Evolutionary conservation across 2,797 vertebrate genomes (phyloP).

Genomic region (Sparidentex hasta): DNA sequence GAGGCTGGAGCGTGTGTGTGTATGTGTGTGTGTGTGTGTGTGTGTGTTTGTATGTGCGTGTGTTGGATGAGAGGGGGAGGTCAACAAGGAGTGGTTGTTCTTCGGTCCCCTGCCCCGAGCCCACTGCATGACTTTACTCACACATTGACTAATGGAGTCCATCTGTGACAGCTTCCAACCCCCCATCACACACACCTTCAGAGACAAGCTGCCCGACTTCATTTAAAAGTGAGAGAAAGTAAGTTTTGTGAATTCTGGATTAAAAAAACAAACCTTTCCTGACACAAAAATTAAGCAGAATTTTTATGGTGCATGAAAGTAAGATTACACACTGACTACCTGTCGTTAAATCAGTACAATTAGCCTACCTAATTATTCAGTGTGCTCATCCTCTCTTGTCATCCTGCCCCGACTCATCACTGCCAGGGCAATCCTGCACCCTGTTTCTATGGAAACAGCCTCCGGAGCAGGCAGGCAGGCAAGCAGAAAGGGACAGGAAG

Average conservation of each 20-base stretch:
- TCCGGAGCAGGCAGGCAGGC: constrained; percentile 42
- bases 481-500: constrained; percentile 59
- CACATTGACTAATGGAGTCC: constrained; percentile 50
- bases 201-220: background rate
- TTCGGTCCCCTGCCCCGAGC: constrained; percentile 28
- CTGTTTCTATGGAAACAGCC: constrained; percentile 81
- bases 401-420: constrained; percentile 30
- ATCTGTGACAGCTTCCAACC: constrained; percentile 53
- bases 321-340: background rate
- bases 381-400: constrained; percentile 14
- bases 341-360: constrained; percentile 5
- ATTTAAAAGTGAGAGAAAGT: background rate
- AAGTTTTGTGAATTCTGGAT: too few species aligned
- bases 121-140: constrained; percentile 44
- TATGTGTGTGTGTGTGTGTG: constrained; percentile 11
- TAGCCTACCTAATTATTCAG: constrained; percentile 20
- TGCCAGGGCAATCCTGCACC: constrained; percentile 55
- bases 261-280: background rate
- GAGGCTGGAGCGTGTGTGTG: constrained; percentile 27
- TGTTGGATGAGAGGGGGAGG: constrained; percentile 38
- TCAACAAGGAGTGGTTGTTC: constrained; percentile 56
- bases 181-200: background rate
- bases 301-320: background rate
- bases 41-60: constrained; percentile 28
- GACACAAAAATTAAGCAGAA: background rate